Percentiles rank a stretch among this genome's conserved stretches.
These are phyloP conservation scores for Tautogolabrus adspersus DNA, from an alignment of 2,113 vertebrate species.

Conservation along the genomic window DNA sequence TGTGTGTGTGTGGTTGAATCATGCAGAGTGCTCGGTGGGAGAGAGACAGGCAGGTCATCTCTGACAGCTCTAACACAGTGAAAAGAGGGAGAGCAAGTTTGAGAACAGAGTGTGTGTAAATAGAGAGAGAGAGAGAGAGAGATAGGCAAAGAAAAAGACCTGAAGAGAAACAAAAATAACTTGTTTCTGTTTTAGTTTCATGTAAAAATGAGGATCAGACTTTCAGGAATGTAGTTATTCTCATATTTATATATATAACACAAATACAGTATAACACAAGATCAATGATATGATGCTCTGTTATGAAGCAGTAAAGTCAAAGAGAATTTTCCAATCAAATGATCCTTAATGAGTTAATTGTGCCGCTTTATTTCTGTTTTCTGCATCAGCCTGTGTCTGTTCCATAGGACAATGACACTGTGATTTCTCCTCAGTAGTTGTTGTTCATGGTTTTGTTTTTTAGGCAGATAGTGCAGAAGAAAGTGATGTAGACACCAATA, in stretches of 20 bases:
- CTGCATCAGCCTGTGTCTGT: neutral
- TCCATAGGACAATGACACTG: neutral
- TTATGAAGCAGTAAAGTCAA: neutral
- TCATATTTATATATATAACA: neutral
- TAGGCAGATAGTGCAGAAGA: no score
- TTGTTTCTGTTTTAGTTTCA: neutral
- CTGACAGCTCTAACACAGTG: slow-evolving; percentile 75
- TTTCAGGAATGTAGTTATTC: neutral
- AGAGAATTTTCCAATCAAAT: neutral
- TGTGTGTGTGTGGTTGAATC: slow-evolving; percentile 61
- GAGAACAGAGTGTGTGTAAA: slow-evolving; percentile 20
- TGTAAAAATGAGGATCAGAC: neutral
- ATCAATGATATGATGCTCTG: slow-evolving; percentile 5
- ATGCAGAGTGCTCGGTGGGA: slow-evolving; percentile 74
- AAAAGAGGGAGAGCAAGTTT: slow-evolving; percentile 54
- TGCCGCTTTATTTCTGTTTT: slow-evolving; percentile 5
- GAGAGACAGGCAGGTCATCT: slow-evolving; percentile 79
- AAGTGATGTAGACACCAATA: no score
- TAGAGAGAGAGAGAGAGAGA: neutral
- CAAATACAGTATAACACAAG: neutral
- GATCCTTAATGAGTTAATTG: slow-evolving; percentile 1
- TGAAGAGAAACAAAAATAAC: slow-evolving; percentile 9
- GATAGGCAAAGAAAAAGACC: slow-evolving; percentile 19
- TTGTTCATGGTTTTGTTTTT: neutral
- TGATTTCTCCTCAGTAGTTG: neutral